phyloP scores from a whole-genome alignment of 1,140 invertebrate genomes.

The Formica exsecta region DNA sequence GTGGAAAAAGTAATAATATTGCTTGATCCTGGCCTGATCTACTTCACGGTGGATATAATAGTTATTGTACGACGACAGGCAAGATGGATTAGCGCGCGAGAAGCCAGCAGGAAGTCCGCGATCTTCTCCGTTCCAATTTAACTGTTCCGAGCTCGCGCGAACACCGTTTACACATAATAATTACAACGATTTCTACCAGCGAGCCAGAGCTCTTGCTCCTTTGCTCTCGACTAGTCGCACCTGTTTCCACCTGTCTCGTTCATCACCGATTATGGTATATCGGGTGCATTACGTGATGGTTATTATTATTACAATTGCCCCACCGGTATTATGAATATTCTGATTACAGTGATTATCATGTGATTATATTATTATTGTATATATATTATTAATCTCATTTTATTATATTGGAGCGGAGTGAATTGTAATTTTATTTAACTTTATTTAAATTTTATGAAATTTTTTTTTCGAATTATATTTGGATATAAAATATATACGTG shows the following conservation, averaged over 20 bases:
- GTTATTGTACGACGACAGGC: slow-evolving; percentile 59
- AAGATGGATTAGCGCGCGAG: slow-evolving; percentile 65
- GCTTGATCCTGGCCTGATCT: slow-evolving; percentile 52
- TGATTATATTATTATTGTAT: slow-evolving; percentile 16
- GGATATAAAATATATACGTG: too few relatives aligned
- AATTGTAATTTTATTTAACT: neutral
- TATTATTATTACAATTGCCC: slow-evolving; percentile 52
- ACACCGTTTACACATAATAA: slow-evolving; percentile 78
- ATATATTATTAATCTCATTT: slow-evolving; percentile 33
- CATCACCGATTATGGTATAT: slow-evolving; percentile 57
- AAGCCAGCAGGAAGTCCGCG: slow-evolving; percentile 74
- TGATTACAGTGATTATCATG: slow-evolving; percentile 24
- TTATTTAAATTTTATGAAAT: too few relatives aligned
- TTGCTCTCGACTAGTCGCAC: slow-evolving; percentile 41
- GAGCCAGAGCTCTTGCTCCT: slow-evolving; percentile 1
- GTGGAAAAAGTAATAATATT: slow-evolving; percentile 58
- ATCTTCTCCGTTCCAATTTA: slow-evolving; percentile 78
- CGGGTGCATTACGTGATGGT: slow-evolving; percentile 43
- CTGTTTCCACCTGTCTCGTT: slow-evolving; percentile 58
- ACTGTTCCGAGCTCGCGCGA: slow-evolving; percentile 72
- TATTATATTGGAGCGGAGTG: neutral
- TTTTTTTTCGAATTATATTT: too few relatives aligned
- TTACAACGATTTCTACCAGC: slow-evolving; percentile 74
- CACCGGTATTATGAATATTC: slow-evolving; percentile 43
- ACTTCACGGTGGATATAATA: slow-evolving; percentile 60